These are phyloP conservation scores for Drosophila quasianomalipes DNA, from an alignment of 2,888 invertebrate genomes.

Conservation along the genomic window DNA sequence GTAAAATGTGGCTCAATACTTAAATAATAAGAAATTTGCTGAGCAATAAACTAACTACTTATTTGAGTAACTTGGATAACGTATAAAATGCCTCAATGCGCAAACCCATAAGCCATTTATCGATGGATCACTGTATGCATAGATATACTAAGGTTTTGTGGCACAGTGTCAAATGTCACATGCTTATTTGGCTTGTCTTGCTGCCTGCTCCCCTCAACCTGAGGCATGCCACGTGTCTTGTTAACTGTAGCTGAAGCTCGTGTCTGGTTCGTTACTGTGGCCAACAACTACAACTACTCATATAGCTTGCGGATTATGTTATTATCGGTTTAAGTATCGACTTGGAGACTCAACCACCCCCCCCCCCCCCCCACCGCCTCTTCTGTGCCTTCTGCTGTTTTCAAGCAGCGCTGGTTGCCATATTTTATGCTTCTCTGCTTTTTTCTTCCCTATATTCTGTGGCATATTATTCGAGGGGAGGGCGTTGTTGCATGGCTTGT, in stretches of 20 bases:
- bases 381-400: not conserved
- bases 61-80: not conserved
- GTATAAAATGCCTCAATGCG: not conserved
- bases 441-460: not conserved
- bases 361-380: not conserved
- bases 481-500: not conserved
- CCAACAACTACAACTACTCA: not conserved
- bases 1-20: not conserved
- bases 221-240: constrained; percentile 54
- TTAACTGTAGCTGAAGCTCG: constrained; percentile 75
- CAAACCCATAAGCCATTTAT: not conserved
- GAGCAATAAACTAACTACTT: not conserved
- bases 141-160: not conserved
- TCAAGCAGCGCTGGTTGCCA: constrained; percentile 11
- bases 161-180: constrained; percentile 8
- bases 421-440: constrained; percentile 14
- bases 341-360: constrained; percentile 2
- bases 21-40: not conserved
- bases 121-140: not conserved
- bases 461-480: constrained; percentile 52
- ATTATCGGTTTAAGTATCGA: constrained; percentile 81
- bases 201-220: constrained; percentile 15
- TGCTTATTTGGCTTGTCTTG: not conserved
- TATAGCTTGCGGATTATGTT: constrained; percentile 67
- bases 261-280: constrained; percentile 49